Base-by-base conservation (phyloP, 2,797 vertebrate genomes). In the Antennarius maculatus region DNA sequence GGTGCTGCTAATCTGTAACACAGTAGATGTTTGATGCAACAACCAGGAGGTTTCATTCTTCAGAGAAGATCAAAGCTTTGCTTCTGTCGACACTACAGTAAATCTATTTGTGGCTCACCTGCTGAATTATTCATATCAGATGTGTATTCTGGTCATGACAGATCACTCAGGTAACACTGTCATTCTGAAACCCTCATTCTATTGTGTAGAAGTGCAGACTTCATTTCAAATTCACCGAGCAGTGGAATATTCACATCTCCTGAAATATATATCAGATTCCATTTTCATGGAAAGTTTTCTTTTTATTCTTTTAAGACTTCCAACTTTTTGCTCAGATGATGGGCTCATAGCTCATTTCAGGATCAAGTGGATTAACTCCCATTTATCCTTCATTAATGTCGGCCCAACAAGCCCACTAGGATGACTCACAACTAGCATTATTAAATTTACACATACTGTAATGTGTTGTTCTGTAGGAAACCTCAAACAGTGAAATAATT, bases 71-170 rank as follows among this genome's bases (percentile, higher is more conserved):
- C 76, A 85, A 84, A 84, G 80, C 37, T 14, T n/a, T 4, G 51
- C 14, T 10, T 72, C 57, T 80, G 68, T 52, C 58, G 56, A 58
- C 73, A 66, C 75, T 71, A 83, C 65, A 65, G 62, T 74, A 77
- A 69, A 80, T 87, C 81, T 86, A 88, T 88, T 86, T 83, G 64
- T 71, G 80, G 76, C 71, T 69, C 12, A 41, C 52, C 18, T 29
- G 29, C 48, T 85, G 76, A 88, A 87, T 89, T 84, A 90, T 90
- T 86, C 74, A 88, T 80, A 39, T 62, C 9, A 45, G 42, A 67
- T 50, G 66, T 61, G 67, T 71, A 69, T 84, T 83, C 59, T 77
- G 42, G 73, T 77, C 67, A 69, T 54, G 53, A 61, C 54, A 63
- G 67, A 81, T 74, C 77, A 56, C 59, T 80, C 64, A 66, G 53